phyloP scores from a whole-genome alignment of 2,113 vertebrate genomes.

The Chamaetylas fuelleborni region DNA sequence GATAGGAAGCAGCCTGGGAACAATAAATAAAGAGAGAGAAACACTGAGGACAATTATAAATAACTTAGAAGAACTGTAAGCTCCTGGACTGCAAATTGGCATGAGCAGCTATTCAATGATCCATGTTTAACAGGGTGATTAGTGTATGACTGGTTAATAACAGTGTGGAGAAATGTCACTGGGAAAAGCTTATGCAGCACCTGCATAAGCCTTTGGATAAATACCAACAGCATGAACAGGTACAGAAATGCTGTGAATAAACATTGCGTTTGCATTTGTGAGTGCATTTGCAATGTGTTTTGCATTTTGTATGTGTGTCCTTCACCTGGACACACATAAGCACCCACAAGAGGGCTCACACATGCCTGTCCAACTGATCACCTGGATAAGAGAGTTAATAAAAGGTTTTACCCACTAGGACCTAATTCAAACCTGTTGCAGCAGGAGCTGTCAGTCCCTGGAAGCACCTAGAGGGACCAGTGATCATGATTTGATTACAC shows the following conservation, averaged over 20 bases:
- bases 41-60: constrained; percentile 37
- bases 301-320: neutral
- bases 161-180: neutral
- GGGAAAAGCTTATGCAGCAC: neutral
- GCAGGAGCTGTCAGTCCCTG: neutral
- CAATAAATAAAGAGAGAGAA: constrained; percentile 37
- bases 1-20: constrained; percentile 8
- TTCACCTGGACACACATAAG: neutral
- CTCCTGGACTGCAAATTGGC: constrained; percentile 37
- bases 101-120: constrained; percentile 38
- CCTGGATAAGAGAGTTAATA: neutral
- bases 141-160: constrained; percentile 54
- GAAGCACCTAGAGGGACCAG: neutral
- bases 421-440: neutral
- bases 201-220: neutral
- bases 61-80: constrained; percentile 43
- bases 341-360: neutral
- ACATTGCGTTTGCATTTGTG: neutral
- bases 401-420: neutral
- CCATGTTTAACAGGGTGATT: constrained; percentile 26
- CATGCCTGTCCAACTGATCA: neutral
- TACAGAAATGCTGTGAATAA: neutral
- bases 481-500: neutral
- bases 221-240: neutral
- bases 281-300: neutral